These are phyloP conservation scores for Mobula hypostoma DNA, from an alignment of 2,113 vertebrate genomes.

Conservation along the genomic window DNA sequence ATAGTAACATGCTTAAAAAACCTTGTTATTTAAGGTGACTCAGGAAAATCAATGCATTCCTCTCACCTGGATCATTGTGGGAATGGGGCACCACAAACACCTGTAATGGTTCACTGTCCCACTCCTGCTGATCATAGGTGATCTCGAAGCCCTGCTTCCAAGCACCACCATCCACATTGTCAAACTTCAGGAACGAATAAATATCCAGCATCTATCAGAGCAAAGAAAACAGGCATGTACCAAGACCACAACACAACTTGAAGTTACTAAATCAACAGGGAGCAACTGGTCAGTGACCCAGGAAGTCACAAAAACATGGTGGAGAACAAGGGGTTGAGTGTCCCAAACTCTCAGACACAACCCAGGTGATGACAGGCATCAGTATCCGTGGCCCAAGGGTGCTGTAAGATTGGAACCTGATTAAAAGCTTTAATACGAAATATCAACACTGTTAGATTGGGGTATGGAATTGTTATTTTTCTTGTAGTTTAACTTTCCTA, in stretches of 20 bases:
- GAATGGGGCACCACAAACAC: conserved; percentile 94
- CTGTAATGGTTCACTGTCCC: conserved; percentile 79
- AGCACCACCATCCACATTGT: conserved; percentile 89
- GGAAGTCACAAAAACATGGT: neutral
- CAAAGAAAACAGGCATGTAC: neutral
- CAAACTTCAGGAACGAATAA: conserved; percentile 79
- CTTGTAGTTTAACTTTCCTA: too few species aligned
- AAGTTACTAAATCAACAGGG: neutral
- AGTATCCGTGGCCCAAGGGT: neutral
- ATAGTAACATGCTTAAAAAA: neutral
- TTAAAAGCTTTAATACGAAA: neutral
- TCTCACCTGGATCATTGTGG: conserved; percentile 92
- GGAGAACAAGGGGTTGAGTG: too few species aligned
- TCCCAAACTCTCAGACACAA: neutral
- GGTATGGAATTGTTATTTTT: too few species aligned
- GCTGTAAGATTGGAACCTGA: neutral
- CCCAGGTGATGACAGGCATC: neutral
- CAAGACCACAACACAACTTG: neutral
- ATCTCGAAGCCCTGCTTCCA: conserved; percentile 98
- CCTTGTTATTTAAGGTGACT: too few species aligned
- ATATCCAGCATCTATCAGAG: conserved; percentile 76
- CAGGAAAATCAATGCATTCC: neutral
- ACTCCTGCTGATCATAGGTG: conserved; percentile 75
- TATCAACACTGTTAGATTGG: neutral
- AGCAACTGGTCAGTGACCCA: neutral